Evolutionary conservation across 2,888 invertebrate genomes (phyloP).

Genomic region (Dryomyza anilis): DNA sequence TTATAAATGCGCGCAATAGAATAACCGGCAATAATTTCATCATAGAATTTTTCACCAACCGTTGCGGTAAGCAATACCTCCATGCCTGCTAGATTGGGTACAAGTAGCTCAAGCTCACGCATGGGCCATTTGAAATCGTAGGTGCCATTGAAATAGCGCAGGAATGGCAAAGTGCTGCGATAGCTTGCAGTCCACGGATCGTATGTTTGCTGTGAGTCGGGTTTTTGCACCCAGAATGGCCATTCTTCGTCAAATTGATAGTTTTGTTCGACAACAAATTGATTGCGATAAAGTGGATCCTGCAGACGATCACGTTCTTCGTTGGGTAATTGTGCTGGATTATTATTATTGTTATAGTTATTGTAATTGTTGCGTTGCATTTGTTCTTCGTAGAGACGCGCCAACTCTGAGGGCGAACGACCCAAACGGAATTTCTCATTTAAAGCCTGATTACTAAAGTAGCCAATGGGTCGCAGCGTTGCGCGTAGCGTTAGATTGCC

Average conservation of each 20-base stretch:
- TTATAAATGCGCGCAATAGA: constrained; percentile 87
- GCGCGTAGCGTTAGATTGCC: constrained; percentile 89
- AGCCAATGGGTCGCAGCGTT: constrained; percentile 73
- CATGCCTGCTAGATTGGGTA: constrained; percentile 67
- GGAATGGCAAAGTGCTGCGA: constrained; percentile 69
- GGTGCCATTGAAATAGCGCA: constrained; percentile 85
- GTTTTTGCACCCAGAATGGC: constrained; percentile 79
- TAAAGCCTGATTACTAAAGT: constrained; percentile 65
- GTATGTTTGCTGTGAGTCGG: constrained; percentile 63
- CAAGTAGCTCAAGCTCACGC: constrained; percentile 68
- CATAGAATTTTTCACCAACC: constrained; percentile 85
- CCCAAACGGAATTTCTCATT: constrained; percentile 64
- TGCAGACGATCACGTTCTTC: constrained; percentile 41
- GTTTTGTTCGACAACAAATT: constrained; percentile 71
- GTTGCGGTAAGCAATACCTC: constrained; percentile 84
- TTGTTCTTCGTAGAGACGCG: constrained; percentile 37
- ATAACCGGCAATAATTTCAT: constrained; percentile 82
- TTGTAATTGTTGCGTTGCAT: constrained; percentile 48
- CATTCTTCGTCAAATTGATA: constrained; percentile 81
- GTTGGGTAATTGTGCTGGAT: constrained; percentile 29
- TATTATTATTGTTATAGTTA: constrained; percentile 37
- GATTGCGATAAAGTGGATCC: constrained; percentile 61
- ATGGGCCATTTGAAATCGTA: constrained; percentile 87
- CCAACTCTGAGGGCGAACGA: constrained; percentile 48
- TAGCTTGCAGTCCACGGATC: constrained; percentile 59